phyloP scores from a whole-genome alignment of 2,113 vertebrate species.

The Stigmatopora nigra region DNA sequence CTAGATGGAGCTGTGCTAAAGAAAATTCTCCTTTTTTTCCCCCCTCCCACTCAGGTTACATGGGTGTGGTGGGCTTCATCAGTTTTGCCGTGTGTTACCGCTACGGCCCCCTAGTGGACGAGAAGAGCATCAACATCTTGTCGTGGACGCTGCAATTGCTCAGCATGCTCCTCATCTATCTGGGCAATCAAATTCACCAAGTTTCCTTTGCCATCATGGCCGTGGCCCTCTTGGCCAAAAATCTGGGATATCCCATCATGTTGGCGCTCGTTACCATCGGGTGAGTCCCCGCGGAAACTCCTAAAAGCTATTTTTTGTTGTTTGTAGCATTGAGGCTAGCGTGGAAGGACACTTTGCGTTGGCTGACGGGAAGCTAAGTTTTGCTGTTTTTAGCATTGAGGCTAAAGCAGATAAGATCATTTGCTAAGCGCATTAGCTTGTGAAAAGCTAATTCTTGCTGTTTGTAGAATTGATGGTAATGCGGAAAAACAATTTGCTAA shows the following conservation, averaged over 20 bases:
- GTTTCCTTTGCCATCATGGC: constrained; percentile 76
- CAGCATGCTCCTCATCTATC: constrained; percentile 81
- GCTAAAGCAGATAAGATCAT: too few species aligned
- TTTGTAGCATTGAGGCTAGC: too few species aligned
- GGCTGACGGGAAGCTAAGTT: too few species aligned
- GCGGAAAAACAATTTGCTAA: too few species aligned
- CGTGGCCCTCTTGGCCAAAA: constrained; percentile 78
- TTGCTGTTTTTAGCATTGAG: too few species aligned
- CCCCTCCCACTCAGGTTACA: constrained; percentile 70
- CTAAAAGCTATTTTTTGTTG: too few species aligned
- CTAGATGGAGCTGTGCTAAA: not conserved
- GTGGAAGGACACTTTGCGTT: too few species aligned
- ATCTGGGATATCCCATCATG: constrained; percentile 78
- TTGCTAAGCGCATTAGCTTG: too few species aligned
- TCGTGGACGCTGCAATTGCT: constrained; percentile 88
- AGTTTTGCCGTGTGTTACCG: constrained; percentile 91
- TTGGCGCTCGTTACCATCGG: constrained; percentile 25
- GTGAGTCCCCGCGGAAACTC: too few species aligned
- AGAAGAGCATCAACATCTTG: constrained; percentile 86
- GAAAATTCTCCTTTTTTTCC: not conserved
- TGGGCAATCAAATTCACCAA: constrained; percentile 81
- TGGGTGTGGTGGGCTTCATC: constrained; percentile 75
- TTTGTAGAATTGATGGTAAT: too few species aligned
- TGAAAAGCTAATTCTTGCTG: too few species aligned
- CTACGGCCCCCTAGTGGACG: constrained; percentile 83